Percentiles rank a stretch among this genome's conserved stretches.
These are phyloP conservation scores for Brachypalpus laphriformis DNA, from an alignment of 2,888 invertebrate species.

Conservation along the genomic window DNA sequence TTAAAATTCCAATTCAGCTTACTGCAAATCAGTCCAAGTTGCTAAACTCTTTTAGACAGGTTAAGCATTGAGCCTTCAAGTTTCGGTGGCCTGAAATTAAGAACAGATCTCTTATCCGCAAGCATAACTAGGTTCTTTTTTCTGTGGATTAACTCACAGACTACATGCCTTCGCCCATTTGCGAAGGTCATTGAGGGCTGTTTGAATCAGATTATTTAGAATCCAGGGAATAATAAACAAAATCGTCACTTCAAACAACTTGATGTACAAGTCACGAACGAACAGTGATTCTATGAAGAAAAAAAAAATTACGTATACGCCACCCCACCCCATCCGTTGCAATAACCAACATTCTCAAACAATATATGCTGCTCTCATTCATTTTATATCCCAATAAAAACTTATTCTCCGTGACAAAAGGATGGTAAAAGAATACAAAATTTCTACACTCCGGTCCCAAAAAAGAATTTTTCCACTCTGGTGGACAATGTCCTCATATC, in stretches of 20 bases:
- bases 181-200: no score
- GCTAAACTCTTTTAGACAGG: no score
- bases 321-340: conserved; percentile 1
- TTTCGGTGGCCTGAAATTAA: no score
- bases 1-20: no score
- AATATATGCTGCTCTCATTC: not conserved
- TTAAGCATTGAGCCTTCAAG: no score
- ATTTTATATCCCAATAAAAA: conserved; percentile 40
- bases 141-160: no score
- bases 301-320: conserved; percentile 18
- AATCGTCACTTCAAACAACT: not conserved
- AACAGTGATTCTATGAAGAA: not conserved
- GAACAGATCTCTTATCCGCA: no score
- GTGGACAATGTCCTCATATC: conserved; percentile 26
- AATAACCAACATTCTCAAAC: not conserved
- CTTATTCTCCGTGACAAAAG: conserved; percentile 36
- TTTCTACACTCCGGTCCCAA: not conserved
- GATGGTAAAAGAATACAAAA: conserved; percentile 32
- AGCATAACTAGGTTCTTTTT: no score
- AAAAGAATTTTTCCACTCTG: conserved; percentile 31
- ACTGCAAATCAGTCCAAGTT: no score
- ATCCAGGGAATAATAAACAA: no score
- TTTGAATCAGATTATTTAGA: no score
- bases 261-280: not conserved
- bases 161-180: no score